A percentile compares a stretch with the other conserved stretches of the same genome.
Evolutionary conservation across 2,797 vertebrate species (phyloP).

Genomic region (Tympanoctomys barrerae): DNA sequence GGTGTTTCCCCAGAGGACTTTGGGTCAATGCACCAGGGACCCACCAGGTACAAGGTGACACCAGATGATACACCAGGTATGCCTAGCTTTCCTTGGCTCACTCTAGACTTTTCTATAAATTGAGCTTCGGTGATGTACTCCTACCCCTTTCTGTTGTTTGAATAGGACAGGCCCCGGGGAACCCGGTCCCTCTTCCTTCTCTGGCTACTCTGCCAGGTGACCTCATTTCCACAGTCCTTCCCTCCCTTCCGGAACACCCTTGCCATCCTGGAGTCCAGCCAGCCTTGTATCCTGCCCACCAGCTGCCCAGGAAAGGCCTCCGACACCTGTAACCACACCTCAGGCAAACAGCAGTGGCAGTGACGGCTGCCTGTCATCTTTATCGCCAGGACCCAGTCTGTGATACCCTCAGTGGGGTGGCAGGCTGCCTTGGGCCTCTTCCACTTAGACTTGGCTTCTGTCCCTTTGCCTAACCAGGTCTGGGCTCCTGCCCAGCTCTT

Average conservation of each 20-base stretch:
- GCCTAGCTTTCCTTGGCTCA: too few species aligned
- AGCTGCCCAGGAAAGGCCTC: neutral
- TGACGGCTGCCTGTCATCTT: accelerated
- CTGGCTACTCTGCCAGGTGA: neutral
- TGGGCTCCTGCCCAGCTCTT: neutral
- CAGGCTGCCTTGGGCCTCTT: neutral
- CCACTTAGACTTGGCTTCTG: neutral
- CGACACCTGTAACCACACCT: too few species aligned
- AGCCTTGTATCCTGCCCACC: neutral
- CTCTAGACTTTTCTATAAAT: neutral
- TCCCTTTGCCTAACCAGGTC: accelerated
- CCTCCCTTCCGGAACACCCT: neutral
- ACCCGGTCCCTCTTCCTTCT: accelerated
- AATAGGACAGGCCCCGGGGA: accelerated
- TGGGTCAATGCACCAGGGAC: neutral
- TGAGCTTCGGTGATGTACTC: accelerated
- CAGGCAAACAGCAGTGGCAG: neutral
- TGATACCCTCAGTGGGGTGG: neutral
- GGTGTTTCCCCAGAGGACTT: neutral
- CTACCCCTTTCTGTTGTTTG: accelerated
- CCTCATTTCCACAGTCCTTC: neutral
- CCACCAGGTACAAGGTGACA: neutral
- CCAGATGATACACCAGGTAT: neutral
- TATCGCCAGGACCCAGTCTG: neutral
- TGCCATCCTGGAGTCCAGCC: neutral